Conservation (phyloP, 2,113 vertebrate genomes). For the Delphinus delphis region DNA sequence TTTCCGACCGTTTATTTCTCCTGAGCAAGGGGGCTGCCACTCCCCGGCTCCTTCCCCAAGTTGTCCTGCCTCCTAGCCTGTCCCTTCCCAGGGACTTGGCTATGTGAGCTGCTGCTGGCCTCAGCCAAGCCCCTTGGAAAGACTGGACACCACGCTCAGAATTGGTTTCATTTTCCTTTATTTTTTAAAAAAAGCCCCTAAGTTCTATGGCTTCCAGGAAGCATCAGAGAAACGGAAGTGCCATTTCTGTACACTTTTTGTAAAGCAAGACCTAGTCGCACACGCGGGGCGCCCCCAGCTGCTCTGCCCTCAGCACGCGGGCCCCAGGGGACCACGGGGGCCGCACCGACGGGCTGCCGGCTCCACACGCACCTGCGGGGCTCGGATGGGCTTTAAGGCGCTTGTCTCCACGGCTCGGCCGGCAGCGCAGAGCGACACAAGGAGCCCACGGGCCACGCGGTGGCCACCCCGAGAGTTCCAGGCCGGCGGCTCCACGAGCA, state of each 20-base stretch:
- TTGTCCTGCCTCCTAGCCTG: neutral
- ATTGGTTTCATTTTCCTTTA: conserved; percentile 63
- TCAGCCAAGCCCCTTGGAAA: neutral
- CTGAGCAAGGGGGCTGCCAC: neutral
- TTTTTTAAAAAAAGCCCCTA: conserved; percentile 83
- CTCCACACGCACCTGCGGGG: neutral
- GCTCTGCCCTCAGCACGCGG: neutral
- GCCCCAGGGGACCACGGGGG: neutral
- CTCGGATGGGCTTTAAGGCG: conserved; percentile 78
- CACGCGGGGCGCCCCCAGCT: neutral
- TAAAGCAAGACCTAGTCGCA: conserved; percentile 78
- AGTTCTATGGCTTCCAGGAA: conserved; percentile 85
- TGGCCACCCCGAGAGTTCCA: neutral
- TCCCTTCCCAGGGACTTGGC: neutral
- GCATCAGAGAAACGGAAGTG: conserved; percentile 79
- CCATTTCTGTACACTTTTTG: conserved; percentile 77
- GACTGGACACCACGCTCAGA: neutral
- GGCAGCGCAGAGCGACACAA: neutral
- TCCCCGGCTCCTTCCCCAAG: neutral
- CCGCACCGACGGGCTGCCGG: neutral
- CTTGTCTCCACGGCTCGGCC: conserved; percentile 39
- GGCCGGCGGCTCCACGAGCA: neutral
- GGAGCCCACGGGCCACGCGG: neutral
- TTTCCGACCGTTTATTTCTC: neutral
- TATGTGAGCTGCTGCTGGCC: too few species aligned